Base-by-base conservation (phyloP, 1,140 invertebrate species). In the Ditylenchus dipsaci region DNA sequence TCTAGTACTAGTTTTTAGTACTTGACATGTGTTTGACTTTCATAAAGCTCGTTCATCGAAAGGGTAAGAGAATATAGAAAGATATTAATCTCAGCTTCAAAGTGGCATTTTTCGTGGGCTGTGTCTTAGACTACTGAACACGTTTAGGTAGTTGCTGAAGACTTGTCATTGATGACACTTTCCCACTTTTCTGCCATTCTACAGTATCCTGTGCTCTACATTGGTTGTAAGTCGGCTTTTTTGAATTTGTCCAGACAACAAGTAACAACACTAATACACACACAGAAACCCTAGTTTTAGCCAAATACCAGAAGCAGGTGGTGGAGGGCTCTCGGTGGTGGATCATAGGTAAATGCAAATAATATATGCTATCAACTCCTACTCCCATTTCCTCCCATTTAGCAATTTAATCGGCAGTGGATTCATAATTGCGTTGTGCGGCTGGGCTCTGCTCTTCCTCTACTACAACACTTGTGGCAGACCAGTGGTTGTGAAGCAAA, bases 381-480 rank as follows among this genome's bases (percentile, higher is more conserved):
- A 11, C 33, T 38, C 33, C 33, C 3, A 38, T 38, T 38, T 5
- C 3, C 33, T 38, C 33, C n/a, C n/a, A n/a, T 53, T 19, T 69
- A 71, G 69, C 72, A 53, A 53, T 71, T 47, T 71, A 21, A 29
- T 63, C 13, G 68, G 69, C 19, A 45, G 19, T 17, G 69, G 68
- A 21, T 56, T 71, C 49, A 61, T 71, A 56, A 17, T 71, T 26
- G 49, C 70, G 17, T 30, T 19, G 17, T 71, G 69, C 57, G 53
- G 57, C 21, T 71, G 69, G 69, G 27, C 15, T 15, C 17, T 63
- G 27, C 61, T 71, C 42, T 70, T 71, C 21, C 29, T 71, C 27
- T 71, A 71, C 63, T 71, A 56, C 19, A 71, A 71, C 38, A 56
- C 56, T 30, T 71, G 69, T 30, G 65, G 63, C 17, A 23, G 63